Percentiles rank a stretch among this genome's conserved stretches.
These are phyloP conservation scores for Amazona vittata DNA, from an alignment of 2,113 vertebrate genomes.

Conservation along the genomic window DNA sequence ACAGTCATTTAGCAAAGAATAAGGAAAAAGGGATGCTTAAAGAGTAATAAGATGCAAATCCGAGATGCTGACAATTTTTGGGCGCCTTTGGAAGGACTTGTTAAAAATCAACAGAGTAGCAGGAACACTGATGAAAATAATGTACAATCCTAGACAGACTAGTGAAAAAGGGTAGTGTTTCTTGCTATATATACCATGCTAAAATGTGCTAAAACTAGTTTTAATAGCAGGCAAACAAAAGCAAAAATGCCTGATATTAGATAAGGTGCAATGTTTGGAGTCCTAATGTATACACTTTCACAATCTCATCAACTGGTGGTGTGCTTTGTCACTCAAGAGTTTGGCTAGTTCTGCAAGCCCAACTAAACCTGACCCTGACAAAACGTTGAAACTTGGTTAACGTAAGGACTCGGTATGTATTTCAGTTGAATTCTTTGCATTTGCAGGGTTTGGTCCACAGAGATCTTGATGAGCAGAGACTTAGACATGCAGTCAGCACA, in stretches of 20 bases:
- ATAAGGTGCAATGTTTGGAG: not conserved
- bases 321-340: not conserved
- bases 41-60: not conserved
- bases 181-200: fast-evolving
- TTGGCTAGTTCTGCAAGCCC: not conserved
- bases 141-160: not conserved
- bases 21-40: not conserved
- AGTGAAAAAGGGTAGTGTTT: not conserved
- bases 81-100: not conserved
- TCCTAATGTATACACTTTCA: not conserved
- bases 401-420: not conserved
- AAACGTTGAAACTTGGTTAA: not conserved
- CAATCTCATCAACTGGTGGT: not conserved
- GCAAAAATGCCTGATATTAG: not conserved
- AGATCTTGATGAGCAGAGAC: not conserved
- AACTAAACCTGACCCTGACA: not conserved
- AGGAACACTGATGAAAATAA: not conserved
- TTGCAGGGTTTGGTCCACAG: not conserved
- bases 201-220: not conserved
- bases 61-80: not conserved
- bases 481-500: not conserved
- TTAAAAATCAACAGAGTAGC: not conserved
- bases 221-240: not conserved
- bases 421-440: not conserved
- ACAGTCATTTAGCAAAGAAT: not conserved